Evolutionary conservation across 2,113 vertebrate species (phyloP).

Genomic region (Haemorhous mexicanus): DNA sequence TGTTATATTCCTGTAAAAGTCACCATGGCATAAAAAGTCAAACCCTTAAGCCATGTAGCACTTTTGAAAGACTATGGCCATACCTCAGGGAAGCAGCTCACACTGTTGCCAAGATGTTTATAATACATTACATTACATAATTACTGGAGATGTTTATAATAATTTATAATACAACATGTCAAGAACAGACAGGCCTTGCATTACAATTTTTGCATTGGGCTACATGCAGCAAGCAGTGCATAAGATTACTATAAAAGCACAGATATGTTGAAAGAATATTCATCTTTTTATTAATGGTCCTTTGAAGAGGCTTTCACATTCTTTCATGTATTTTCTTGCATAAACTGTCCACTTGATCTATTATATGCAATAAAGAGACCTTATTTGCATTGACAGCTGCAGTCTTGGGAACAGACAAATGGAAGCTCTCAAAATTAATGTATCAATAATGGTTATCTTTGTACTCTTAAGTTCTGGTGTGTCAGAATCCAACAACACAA

Average conservation of each 20-base stretch:
- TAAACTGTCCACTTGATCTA: slow-evolving; percentile 36
- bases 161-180: not conserved
- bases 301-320: slow-evolving; percentile 4
- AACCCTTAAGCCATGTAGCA: not conserved
- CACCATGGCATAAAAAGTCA: not conserved
- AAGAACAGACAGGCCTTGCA: not conserved
- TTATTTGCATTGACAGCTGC: slow-evolving; percentile 14
- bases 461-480: not conserved
- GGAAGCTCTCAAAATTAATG: not conserved
- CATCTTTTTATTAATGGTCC: slow-evolving; percentile 10
- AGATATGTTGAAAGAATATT: slow-evolving; percentile 2
- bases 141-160: not conserved
- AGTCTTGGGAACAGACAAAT: not conserved
- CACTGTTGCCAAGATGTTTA: not conserved
- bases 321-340: not conserved
- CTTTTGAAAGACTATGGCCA: not conserved
- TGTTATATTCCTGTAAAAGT: not conserved
- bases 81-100: not conserved
- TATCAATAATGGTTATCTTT: not conserved
- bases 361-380: slow-evolving; percentile 10
- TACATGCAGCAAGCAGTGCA: not conserved
- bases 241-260: not conserved
- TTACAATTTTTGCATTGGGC: not conserved
- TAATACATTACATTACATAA: not conserved
- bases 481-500: not conserved